phyloP scores from a whole-genome alignment of 2,113 vertebrate genomes.

The Lipophrys pholis region DNA sequence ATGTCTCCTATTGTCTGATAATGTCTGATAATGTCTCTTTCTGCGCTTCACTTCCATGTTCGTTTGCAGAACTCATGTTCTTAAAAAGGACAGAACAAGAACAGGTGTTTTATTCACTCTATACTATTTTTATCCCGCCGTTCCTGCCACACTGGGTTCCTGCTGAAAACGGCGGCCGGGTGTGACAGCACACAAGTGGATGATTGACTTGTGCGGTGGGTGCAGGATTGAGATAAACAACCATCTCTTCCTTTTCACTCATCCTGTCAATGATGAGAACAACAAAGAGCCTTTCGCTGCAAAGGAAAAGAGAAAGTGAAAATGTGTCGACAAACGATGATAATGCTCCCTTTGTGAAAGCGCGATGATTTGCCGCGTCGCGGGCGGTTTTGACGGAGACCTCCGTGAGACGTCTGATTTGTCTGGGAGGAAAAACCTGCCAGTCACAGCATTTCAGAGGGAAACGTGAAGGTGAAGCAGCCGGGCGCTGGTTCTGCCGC shows the following conservation, averaged over 20 bases:
- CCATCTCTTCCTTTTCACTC: conserved; percentile 52
- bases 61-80: not conserved
- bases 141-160: not conserved
- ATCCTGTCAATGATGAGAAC: conserved; percentile 51
- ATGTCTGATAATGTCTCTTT: not conserved
- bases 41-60: conserved; percentile 4
- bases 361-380: conserved; percentile 56
- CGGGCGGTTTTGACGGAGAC: conserved; percentile 54
- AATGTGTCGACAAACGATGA: conserved; percentile 46
- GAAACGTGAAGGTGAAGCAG: conserved; percentile 51
- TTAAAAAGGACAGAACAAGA: conserved; percentile 3
- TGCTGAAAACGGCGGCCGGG: conserved; percentile 5
- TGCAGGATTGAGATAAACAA: conserved; percentile 56
- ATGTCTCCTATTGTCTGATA: no score
- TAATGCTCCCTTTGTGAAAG: conserved; percentile 50
- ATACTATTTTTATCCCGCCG: conserved; percentile 19
- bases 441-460: conserved; percentile 57
- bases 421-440: conserved; percentile 61
- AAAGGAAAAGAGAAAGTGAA: not conserved
- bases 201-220: conserved; percentile 45
- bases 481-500: conserved; percentile 32
- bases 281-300: conserved; percentile 33
- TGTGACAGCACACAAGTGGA: conserved; percentile 37
- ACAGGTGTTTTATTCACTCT: conserved; percentile 1
- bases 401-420: conserved; percentile 45